phyloP scores from a whole-genome alignment of 1,140 invertebrate species.

The Drosophila erecta region DNA sequence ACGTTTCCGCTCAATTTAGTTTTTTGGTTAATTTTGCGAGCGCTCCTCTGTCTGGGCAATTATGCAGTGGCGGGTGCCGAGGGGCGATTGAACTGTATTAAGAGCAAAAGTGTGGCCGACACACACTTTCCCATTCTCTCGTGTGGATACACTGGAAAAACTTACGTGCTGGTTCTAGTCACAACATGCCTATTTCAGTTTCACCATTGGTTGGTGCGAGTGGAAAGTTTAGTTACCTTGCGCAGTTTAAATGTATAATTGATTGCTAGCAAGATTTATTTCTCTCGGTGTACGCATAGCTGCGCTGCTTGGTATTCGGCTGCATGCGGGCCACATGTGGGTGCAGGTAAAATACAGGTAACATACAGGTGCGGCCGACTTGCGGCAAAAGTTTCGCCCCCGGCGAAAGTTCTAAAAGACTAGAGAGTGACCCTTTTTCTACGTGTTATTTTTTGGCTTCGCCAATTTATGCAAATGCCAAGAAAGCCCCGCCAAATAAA shows the following conservation, averaged over 20 bases:
- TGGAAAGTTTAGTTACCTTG: too few species aligned
- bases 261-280: background rate
- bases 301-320: slow-evolving; percentile 73
- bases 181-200: too few species aligned
- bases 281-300: slow-evolving; percentile 16
- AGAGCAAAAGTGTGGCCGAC: slow-evolving; percentile 48
- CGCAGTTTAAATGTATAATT: background rate
- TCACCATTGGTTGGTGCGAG: too few species aligned
- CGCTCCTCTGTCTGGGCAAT: slow-evolving; percentile 5
- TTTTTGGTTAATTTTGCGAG: slow-evolving; percentile 68
- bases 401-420: slow-evolving; percentile 63
- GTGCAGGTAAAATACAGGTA: slow-evolving; percentile 6
- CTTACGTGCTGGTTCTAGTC: background rate
- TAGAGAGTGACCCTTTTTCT: slow-evolving; percentile 40
- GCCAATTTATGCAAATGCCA: slow-evolving; percentile 61
- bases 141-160: slow-evolving; percentile 1
- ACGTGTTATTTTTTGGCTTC: slow-evolving; percentile 11
- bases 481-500: slow-evolving; percentile 18
- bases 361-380: slow-evolving; percentile 27
- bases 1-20: slow-evolving; percentile 73
- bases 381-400: slow-evolving; percentile 56
- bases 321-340: slow-evolving; percentile 29
- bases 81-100: slow-evolving; percentile 48
- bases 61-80: slow-evolving; percentile 18
- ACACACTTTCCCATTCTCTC: slow-evolving; percentile 7